Conservation (phyloP, 2,888 invertebrate species). For the Therioaphis trifolii region DNA sequence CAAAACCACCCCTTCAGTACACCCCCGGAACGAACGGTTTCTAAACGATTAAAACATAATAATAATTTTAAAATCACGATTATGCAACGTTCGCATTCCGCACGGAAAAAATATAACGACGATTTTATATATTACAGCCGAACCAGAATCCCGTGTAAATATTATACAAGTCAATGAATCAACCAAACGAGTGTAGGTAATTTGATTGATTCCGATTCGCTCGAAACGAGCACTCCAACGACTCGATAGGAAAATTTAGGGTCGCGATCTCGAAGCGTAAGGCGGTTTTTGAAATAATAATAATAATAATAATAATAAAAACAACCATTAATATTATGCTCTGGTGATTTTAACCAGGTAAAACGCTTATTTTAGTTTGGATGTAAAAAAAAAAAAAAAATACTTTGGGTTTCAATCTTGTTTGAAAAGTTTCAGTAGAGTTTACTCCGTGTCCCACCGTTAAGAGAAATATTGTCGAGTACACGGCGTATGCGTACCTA, state of each 20-base stretch:
- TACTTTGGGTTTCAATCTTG: constrained; percentile 25
- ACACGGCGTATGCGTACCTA: background rate
- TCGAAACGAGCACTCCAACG: background rate
- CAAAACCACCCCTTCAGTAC: too few species aligned
- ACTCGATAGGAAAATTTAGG: background rate
- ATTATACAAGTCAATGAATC: too few species aligned
- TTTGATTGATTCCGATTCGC: too few species aligned
- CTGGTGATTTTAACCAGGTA: constrained; percentile 17
- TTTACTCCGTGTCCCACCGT: background rate
- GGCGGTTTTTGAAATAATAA: constrained; percentile 4
- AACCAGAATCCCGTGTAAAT: too few species aligned
- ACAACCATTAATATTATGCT: constrained; percentile 3
- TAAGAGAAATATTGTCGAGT: constrained; percentile 19
- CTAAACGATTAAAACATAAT: too few species aligned
- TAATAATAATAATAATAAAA: background rate
- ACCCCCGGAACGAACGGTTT: too few species aligned
- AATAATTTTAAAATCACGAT: too few species aligned
- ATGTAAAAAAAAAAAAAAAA: background rate
- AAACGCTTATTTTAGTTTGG: constrained; percentile 15
- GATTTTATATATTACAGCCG: too few species aligned
- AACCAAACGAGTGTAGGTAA: too few species aligned
- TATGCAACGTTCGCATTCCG: too few species aligned
- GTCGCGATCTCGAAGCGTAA: background rate
- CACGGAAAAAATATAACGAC: too few species aligned
- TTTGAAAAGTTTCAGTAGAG: constrained; percentile 22